Evolutionary conservation across 2,113 vertebrate genomes (phyloP), one percentile per base, ranked within the genome.

Genomic region (Verasper variegatus): DNA sequence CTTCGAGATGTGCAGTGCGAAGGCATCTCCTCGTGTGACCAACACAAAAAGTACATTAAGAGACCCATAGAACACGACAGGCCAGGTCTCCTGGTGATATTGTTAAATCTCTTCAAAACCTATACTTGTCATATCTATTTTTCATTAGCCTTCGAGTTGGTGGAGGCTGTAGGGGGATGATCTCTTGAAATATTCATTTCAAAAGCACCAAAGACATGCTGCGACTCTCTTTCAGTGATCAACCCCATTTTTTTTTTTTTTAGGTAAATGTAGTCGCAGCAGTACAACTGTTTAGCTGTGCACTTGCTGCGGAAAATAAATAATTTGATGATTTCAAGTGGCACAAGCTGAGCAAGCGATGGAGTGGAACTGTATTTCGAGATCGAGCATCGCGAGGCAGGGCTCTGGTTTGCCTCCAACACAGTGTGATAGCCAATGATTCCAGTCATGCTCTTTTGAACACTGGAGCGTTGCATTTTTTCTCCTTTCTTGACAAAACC

Each of bases 131-230:
- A 58, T 31, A 84, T 91, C 54, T 69, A 90, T 90, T 90, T 89
- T 88, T 89, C 79, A 91, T 89, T 61, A 80, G 31, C 80, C 78
- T 81, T 88, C 82, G 79, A 85, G 64, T 84, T 87, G 76, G 66
- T 80, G 70, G 64, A 74, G 84, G 80, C 56, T 74, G 83, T 55
- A 59, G 49, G 68, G 78, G 80, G 74, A 59, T 69, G 77, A 86
- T 86, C 78, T 79, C 70, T 76, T 92, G 40, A 88, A 92, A 88
- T 85, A 90, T 91, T 88, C 51, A 90, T 86, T 35, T 71, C 45
- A 71, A 72, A 85, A 71, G 60, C 78, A 73, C 68, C 85, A 61
- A 70, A 65, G 80, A 86, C 64, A 80, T 37, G 70, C 70, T 55
- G 68, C 10, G 71, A 77, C 76, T 82, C 70, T 73, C 62, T 86